These are phyloP conservation scores for Morinoia aosen DNA, from an alignment of 2,888 invertebrate species.

Conservation along the genomic window DNA sequence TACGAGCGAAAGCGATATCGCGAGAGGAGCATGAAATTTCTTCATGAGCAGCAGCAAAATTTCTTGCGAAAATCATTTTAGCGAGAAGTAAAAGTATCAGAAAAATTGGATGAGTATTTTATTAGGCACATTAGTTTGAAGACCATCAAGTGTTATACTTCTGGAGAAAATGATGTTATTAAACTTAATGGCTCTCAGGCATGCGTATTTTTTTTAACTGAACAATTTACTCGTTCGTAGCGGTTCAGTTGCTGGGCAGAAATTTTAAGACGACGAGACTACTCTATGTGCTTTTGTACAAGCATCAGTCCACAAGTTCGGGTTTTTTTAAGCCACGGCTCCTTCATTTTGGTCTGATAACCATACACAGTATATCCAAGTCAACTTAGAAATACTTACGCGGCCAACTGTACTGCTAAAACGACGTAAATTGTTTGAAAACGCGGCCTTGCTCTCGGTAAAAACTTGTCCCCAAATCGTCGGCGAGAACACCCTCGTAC, in stretches of 20 bases:
- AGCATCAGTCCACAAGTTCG: too few relatives aligned
- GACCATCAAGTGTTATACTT: not conserved
- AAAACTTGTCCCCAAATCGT: not conserved
- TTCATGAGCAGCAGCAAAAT: not conserved
- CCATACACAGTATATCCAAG: too few relatives aligned
- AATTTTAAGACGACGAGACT: too few relatives aligned
- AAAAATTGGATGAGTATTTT: not conserved
- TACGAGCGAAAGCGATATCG: not conserved
- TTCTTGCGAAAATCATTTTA: not conserved
- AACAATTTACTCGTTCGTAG: too few relatives aligned
- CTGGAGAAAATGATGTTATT: not conserved
- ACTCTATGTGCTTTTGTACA: too few relatives aligned
- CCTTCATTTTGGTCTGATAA: too few relatives aligned
- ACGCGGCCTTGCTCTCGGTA: not conserved
- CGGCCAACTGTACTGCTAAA: too few relatives aligned
- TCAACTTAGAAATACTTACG: too few relatives aligned
- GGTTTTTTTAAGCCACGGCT: too few relatives aligned
- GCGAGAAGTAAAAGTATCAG: not conserved
- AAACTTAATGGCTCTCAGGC: not conserved
- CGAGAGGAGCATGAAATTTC: not conserved
- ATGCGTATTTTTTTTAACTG: too few relatives aligned
- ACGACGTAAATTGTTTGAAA: not conserved
- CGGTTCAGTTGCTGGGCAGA: too few relatives aligned
- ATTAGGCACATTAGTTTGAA: not conserved
- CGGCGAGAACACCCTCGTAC: not conserved